A percentile compares a stretch with the other conserved stretches of the same genome.
Evolutionary conservation across 2,888 invertebrate genomes (phyloP).

Genomic region (Nycteola revayana): DNA sequence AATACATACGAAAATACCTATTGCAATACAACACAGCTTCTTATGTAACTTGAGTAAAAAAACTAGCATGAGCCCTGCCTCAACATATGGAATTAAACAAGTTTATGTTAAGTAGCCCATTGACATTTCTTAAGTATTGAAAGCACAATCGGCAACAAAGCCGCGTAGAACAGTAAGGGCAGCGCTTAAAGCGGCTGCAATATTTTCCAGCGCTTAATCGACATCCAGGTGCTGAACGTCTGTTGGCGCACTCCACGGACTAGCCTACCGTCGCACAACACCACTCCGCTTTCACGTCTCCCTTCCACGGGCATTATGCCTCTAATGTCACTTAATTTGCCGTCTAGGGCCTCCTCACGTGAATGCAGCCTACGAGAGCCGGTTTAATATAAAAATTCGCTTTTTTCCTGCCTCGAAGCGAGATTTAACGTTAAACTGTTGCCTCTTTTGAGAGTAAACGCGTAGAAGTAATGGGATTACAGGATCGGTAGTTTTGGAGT

Average conservation of each 20-base stretch:
- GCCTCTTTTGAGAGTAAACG: conserved; percentile 74
- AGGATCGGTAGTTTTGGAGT: conserved; percentile 62
- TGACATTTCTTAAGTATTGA: conserved; percentile 31
- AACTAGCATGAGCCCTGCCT: conserved; percentile 11
- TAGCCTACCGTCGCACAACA: conserved; percentile 62
- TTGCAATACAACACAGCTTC: too few species aligned
- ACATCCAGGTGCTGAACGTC: conserved; percentile 38
- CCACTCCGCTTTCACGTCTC: conserved; percentile 71
- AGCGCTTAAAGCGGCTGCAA: conserved; percentile 34
- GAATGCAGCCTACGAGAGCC: conserved; percentile 69
- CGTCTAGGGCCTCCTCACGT: conserved; percentile 77
- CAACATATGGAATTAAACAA: conserved; percentile 24
- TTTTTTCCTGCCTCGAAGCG: conserved; percentile 62
- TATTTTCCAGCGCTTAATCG: conserved; percentile 40
- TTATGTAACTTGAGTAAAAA: too few species aligned
- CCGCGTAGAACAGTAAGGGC: conserved; percentile 30
- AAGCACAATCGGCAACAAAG: conserved; percentile 44
- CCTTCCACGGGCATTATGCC: conserved; percentile 70
- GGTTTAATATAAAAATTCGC: conserved; percentile 78
- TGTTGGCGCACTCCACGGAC: conserved; percentile 49
- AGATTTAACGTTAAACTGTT: conserved; percentile 71
- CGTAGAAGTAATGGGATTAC: conserved; percentile 74
- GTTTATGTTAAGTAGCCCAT: conserved; percentile 26
- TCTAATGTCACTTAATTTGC: conserved; percentile 81
- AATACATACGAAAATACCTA: too few species aligned